Conservation (phyloP, 2,888 invertebrate species). For the Eutolmus rufibarbis region DNA sequence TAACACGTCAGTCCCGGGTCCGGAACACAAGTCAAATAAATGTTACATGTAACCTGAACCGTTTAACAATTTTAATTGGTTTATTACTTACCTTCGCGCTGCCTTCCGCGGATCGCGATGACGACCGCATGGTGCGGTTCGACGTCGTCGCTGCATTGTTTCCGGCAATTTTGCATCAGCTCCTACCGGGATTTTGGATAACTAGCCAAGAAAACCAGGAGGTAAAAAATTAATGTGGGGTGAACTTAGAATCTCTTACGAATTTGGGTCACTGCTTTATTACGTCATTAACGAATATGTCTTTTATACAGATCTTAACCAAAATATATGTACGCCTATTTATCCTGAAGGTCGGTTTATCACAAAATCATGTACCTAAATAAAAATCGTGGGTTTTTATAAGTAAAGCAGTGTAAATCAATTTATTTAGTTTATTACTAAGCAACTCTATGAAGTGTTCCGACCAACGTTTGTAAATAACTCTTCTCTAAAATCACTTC, state of each 20-base stretch:
- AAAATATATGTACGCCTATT: too few relatives aligned
- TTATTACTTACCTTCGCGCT: slow-evolving; percentile 36
- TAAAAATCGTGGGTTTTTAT: too few relatives aligned
- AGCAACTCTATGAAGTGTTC: too few relatives aligned
- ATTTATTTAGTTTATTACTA: too few relatives aligned
- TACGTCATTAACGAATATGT: too few relatives aligned
- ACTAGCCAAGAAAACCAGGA: neutral
- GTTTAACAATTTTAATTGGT: slow-evolving; percentile 44
- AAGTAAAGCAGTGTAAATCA: too few relatives aligned
- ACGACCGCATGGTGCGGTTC: neutral
- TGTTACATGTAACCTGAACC: slow-evolving; percentile 42
- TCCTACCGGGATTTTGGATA: neutral
- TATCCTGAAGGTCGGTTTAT: too few relatives aligned
- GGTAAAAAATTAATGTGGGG: neutral
- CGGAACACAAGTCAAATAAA: slow-evolving; percentile 37
- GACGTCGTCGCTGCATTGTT: neutral
- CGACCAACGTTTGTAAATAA: too few relatives aligned
- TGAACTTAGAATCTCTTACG: neutral
- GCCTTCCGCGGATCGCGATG: neutral
- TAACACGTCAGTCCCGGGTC: slow-evolving; percentile 23
- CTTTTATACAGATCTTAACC: too few relatives aligned
- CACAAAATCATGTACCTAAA: too few relatives aligned
- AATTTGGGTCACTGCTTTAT: too few relatives aligned
- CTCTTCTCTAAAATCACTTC: too few relatives aligned
- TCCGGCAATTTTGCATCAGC: neutral